phyloP scores from a whole-genome alignment of 2,113 vertebrate species.

The Hypocryptadius cinnamomeus region DNA sequence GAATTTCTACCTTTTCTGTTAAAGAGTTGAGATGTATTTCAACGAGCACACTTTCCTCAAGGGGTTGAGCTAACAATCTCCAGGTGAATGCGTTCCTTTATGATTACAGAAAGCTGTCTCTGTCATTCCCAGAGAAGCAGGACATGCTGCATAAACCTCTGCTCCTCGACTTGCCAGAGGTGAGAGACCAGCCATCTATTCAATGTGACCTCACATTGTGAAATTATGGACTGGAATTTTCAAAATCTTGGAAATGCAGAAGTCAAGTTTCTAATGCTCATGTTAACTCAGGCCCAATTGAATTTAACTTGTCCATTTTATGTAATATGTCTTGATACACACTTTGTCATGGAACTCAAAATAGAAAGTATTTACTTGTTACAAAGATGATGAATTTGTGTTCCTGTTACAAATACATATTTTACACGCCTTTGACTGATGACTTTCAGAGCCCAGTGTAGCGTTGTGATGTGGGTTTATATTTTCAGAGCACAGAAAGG shows the following conservation, averaged over 20 bases:
- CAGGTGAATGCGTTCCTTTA: neutral
- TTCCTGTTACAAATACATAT: neutral
- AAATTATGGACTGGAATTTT: neutral
- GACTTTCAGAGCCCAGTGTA: neutral
- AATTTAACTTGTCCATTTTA: neutral
- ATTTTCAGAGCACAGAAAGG: neutral
- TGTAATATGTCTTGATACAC: neutral
- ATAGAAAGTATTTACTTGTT: neutral
- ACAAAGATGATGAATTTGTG: neutral
- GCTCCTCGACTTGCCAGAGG: neutral
- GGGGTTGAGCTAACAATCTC: neutral
- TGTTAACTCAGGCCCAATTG: neutral
- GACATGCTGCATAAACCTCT: neutral
- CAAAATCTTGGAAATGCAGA: neutral
- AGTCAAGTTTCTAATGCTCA: neutral
- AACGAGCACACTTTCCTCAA: neutral
- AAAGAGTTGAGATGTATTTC: constrained; percentile 12
- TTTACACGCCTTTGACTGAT: neutral
- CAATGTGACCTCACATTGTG: neutral
- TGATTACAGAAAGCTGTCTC: neutral
- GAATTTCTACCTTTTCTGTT: neutral
- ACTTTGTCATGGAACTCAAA: neutral
- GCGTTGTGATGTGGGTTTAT: neutral
- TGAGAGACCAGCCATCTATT: neutral
- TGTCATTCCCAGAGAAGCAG: neutral